Percentiles rank a stretch among this genome's conserved stretches.
Evolutionary conservation across 35 echinoderm and acorn worm genomes (phyloP).

Genomic region (Ophiothrix spiculata): DNA sequence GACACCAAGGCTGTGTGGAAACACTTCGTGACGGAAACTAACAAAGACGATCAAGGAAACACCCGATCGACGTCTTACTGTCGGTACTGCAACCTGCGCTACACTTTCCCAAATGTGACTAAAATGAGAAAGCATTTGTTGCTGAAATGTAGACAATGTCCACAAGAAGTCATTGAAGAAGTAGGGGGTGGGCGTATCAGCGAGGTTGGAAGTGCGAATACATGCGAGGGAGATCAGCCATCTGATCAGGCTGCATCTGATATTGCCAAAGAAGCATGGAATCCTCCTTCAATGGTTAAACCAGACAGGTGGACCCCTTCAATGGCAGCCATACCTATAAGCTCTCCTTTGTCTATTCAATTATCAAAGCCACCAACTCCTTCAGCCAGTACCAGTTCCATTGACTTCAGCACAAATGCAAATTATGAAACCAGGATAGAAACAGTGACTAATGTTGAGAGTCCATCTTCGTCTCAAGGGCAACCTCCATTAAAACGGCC

Average conservation of each 20-base stretch:
- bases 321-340: not conserved
- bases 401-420: not conserved
- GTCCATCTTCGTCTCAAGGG: not conserved
- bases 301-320: not conserved
- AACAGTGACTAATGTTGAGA: not conserved
- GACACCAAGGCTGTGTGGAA: not conserved
- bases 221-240: not conserved
- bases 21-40: not conserved
- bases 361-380: not conserved
- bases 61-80: not conserved
- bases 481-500: not conserved
- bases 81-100: not conserved
- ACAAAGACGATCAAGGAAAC: not conserved
- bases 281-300: not conserved
- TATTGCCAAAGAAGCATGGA: not conserved
- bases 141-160: not conserved
- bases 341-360: not conserved
- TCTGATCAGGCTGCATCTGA: too few species aligned
- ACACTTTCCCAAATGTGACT: not conserved
- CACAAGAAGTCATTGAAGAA: not conserved
- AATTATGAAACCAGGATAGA: not conserved
- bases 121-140: not conserved
- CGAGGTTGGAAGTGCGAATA: too few species aligned
- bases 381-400: not conserved
- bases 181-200: not conserved